Evolutionary conservation across 1,140 invertebrate genomes (phyloP).

Genomic region (Acromyrmex echinatior): DNA sequence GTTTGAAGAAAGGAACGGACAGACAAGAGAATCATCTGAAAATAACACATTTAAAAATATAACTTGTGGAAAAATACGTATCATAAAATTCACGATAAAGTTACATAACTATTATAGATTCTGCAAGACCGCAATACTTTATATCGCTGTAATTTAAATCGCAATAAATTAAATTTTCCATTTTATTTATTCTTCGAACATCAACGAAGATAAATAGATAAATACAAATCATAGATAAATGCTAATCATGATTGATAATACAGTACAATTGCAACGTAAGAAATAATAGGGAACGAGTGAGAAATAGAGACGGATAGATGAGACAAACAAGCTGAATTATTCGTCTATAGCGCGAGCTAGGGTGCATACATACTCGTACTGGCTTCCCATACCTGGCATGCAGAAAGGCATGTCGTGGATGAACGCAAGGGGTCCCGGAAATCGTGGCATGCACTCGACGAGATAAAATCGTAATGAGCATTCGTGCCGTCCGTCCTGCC

Average conservation of each 20-base stretch:
- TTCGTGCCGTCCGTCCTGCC: slow-evolving; percentile 22
- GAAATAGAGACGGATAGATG: not conserved
- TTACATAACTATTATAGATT: not conserved
- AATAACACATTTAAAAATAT: slow-evolving; percentile 3
- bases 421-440: slow-evolving; percentile 24
- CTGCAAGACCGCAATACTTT: not conserved
- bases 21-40: not conserved
- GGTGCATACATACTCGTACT: not conserved
- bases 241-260: not conserved
- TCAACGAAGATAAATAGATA: not conserved
- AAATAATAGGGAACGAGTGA: not conserved
- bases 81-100: not conserved
- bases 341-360: slow-evolving; percentile 8
- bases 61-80: not conserved
- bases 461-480: slow-evolving; percentile 60
- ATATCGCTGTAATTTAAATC: not conserved
- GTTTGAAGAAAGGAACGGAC: not conserved
- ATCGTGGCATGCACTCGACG: slow-evolving; percentile 44
- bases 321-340: slow-evolving; percentile 40
- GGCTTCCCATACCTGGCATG: not conserved
- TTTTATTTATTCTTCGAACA: not conserved
- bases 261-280: not conserved
- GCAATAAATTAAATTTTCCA: not conserved
- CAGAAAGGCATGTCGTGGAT: not conserved
- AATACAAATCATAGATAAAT: not conserved